Evolutionary conservation across 2,113 vertebrate genomes (phyloP).

Genomic region (Pandion haliaetus): DNA sequence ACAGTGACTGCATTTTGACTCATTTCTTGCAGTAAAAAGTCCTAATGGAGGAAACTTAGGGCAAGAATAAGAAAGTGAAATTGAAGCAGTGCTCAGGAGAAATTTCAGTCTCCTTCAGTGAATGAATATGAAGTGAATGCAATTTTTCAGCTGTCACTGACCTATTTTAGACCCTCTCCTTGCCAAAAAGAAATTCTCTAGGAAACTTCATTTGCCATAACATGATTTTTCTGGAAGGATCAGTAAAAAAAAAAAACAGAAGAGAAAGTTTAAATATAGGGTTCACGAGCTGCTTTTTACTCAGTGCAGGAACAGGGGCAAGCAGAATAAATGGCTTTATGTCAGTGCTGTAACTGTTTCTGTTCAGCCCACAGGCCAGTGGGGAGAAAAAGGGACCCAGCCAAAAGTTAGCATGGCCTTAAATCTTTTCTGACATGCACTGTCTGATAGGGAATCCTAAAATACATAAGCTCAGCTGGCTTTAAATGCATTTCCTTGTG

Average conservation of each 20-base stretch:
- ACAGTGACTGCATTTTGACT: neutral
- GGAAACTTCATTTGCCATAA: slow-evolving; percentile 27
- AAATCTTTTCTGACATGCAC: neutral
- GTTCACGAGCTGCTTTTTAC: neutral
- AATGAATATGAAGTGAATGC: neutral
- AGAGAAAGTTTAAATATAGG: neutral
- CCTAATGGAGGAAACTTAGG: neutral
- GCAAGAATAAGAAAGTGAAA: neutral
- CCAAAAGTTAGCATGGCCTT: neutral
- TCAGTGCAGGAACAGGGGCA: neutral
- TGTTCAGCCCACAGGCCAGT: neutral
- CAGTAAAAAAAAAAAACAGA: neutral
- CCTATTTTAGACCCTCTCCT: slow-evolving; percentile 28
- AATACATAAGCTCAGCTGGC: neutral
- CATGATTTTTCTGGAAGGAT: slow-evolving; percentile 13
- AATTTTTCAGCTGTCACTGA: slow-evolving; percentile 34
- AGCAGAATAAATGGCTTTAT: slow-evolving; percentile 7
- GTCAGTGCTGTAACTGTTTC: neutral
- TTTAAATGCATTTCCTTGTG: neutral
- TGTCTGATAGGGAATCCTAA: slow-evolving; percentile 3
- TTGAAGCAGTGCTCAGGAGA: neutral
- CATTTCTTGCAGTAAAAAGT: neutral
- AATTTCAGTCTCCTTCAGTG: neutral
- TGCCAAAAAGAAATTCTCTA: neutral
- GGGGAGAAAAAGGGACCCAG: slow-evolving; percentile 2